Base-by-base conservation (phyloP, 2,888 invertebrate genomes). In the Dorcus hopei region DNA sequence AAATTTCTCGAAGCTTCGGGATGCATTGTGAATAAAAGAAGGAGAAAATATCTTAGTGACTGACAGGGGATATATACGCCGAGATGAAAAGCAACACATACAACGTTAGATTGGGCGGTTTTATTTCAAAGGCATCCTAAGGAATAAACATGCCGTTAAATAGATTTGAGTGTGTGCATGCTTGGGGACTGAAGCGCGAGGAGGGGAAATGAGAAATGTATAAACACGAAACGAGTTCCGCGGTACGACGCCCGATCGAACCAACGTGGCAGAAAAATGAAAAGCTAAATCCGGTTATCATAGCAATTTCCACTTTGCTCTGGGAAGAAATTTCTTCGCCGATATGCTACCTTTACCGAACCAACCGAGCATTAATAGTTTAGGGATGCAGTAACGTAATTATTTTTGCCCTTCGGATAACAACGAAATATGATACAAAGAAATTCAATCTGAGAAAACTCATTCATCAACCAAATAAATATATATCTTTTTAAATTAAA, bases 201-300 rank as follows among this genome's bases (percentile, higher is more conserved):
- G 51, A 69, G 66, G 67, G 68, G 67, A 75, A 76, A 76, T 74
- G 74, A 74, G 76, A 74, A 76, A 74, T 68, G 68, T 70, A 72
- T 71, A 72, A 74, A 73, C 70, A 67, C 68, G 71, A 68, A 68
- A 65, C 61, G 64, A 68, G 65, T 45, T 45, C 56, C 54, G 61
- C 61, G 64, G 68, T 65, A 60, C 61, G 64, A 54, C 54, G 49
- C 69, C 70, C 75, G 75, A 75, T 77, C 77, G 76, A 76, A 73
- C 76, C 79, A 79, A 72, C 79, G 75, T 79, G 76, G 80, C 80
- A 79, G 80, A 79, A 80, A 80, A 80, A 80, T 79, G 80, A 79
- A 80, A 79, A 78, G 78, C 79, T 75, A 80, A 80, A 80, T 80
- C 79, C 79, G 79, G 79, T 80, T 80, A 80, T 79, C 78, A 74